Base-by-base conservation (phyloP, 2,113 vertebrate species). In the Symphodus melops region DNA sequence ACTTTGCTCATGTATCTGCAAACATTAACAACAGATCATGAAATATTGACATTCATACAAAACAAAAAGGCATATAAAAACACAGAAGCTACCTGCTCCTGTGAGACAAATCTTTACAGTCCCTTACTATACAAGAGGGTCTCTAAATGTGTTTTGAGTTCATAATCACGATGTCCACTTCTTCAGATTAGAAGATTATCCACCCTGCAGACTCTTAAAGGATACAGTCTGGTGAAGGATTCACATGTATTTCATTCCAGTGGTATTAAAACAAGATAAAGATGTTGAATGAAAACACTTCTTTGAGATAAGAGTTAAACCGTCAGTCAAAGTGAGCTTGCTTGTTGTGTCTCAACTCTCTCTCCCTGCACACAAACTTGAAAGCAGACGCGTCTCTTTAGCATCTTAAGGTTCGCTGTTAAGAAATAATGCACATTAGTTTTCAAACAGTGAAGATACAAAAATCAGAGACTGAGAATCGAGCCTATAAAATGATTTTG, bases 281-380 rank as follows among this genome's bases (percentile, higher is more conserved):
- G 46, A 10, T 6, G 2, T 39, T 17, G 12, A 4, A 20, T 46
- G 12, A 61, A 28, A 42, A 64, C 1, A 65, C n/a, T 8, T 56
- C 1, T 10, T 37, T 58, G 1, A 20, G 23, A 67, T 55, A 46
- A 3, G 13, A 17, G 54, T 44, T 55, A 23, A 25, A 37, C 12
- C 14, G 44, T 60, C 21, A 46, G n/a, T 5, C n/a, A 39, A 66
- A 7, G 7, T 61, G n/a, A n/a, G 59, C 41, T 64, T 71, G 41
- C 36, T 72, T 13, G 20, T 72, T 76, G 12, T 76, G 14, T 0
- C 69, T 75, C 17, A n/a, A 54, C 61, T 48, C 75, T 85, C 79
- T 76, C 79, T 82, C 72, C 57, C 77, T 84, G 64, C 80, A 73
- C 82, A 84, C 73, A 72, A n/a, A 60, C n/a, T 52, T 42, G 23